These are phyloP conservation scores for Dusona sp. DNA, from an alignment of 2,888 invertebrate genomes.

Conservation along the genomic window DNA sequence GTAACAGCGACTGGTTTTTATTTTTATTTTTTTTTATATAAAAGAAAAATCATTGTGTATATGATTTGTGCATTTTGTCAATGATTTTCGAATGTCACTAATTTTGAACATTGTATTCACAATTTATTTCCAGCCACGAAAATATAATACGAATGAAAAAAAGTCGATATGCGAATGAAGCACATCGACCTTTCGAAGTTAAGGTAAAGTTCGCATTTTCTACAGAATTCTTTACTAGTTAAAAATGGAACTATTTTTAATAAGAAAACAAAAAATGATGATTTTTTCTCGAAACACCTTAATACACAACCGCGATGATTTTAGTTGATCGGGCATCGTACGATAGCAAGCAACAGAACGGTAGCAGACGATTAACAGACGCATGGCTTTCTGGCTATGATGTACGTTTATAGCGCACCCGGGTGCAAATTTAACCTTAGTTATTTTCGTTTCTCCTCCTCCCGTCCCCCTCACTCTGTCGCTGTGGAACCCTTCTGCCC, in stretches of 20 bases:
- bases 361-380: constrained; percentile 79
- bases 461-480: constrained; percentile 61
- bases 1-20: not conserved
- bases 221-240: not conserved
- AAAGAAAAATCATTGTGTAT: not conserved
- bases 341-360: constrained; percentile 44
- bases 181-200: not conserved
- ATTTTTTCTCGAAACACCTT: not conserved
- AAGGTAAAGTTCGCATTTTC: not conserved
- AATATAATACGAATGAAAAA: not conserved
- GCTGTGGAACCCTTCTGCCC: constrained; percentile 7
- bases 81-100: not conserved
- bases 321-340: constrained; percentile 23
- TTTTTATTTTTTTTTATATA: not conserved
- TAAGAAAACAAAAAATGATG: not conserved
- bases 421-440: constrained; percentile 77
- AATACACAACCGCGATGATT: constrained; percentile 13
- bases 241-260: not conserved
- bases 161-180: not conserved
- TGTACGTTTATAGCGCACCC: constrained; percentile 76
- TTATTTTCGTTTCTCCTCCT: constrained; percentile 73
- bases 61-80: not conserved
- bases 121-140: not conserved
- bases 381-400: constrained; percentile 73
- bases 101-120: not conserved